Evolutionary conservation across 1,140 invertebrate species (phyloP), one percentile per base, ranked within the genome.

Genomic region (Protaetia brevitarsis): DNA sequence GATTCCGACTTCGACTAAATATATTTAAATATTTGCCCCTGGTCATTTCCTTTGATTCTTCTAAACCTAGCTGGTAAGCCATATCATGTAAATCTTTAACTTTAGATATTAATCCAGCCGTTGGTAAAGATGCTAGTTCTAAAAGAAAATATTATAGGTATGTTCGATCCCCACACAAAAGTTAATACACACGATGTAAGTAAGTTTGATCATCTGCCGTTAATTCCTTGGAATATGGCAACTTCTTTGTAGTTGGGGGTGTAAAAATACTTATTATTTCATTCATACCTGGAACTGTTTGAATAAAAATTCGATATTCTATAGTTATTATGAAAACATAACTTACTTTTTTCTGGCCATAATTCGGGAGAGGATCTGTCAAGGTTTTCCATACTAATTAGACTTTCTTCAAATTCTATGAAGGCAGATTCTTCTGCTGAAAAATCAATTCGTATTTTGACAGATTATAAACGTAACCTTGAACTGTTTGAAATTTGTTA

Each of bases 11-110:
- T 56, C 69, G 74, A 59, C 73, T 85, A 72, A 91, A 91, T 74
- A 97, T 93, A 80, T 95, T 94, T 37, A 98, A 83, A 79, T 96
- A 95, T 82, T 96, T 96, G 31, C 95, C 95, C 71, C 95, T 82
- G 0, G 95, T 97, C 91, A 97, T 95, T 84, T 98, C 96, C 77
- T 95, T 95, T 0, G 94, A 89, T 84, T 98, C 95, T 76, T 96
- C 94, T 10, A 95, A 79, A 5, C 95, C 95, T 19, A 98, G 81
- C 76, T 96, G 93, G 80, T 97, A 98, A 4, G 95, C 94, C 56
- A 93, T 82, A 76, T 97, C 95, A 77, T 97, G 94, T 19, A 98
- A 80, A 74, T 93, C 92, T 78, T 94, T 93, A 0, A 97, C 93
- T 86, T 97, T 95, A 67, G 91, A 87, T 67, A 97, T 89, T 30